A percentile compares a stretch with the other conserved stretches of the same genome.
Evolutionary conservation across 2,888 invertebrate genomes (phyloP).

Genomic region (Tenthredo scrophulariae): DNA sequence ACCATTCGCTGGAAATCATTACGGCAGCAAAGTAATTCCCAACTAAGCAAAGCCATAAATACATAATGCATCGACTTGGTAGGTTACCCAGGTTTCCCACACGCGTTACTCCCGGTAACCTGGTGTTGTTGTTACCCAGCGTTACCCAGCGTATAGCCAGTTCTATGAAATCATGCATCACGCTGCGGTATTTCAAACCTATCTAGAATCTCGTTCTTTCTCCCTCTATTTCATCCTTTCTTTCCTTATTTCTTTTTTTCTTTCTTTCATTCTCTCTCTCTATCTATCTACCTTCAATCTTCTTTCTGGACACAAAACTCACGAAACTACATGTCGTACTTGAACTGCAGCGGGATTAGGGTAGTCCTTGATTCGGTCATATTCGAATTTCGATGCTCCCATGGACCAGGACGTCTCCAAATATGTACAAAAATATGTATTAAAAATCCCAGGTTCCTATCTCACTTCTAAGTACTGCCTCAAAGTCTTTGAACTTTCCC

Average conservation of each 20-base stretch:
- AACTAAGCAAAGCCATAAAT: conserved; percentile 76
- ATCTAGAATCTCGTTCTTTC: neutral
- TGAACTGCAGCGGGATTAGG: neutral
- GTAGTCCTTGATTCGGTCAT: too few relatives aligned
- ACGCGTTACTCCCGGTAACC: conserved; percentile 55
- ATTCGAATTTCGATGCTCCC: too few relatives aligned
- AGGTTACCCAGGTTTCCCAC: conserved; percentile 71
- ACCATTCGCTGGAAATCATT: conserved; percentile 70
- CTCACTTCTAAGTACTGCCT: too few relatives aligned
- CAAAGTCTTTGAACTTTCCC: too few relatives aligned
- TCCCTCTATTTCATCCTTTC: neutral
- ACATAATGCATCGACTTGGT: conserved; percentile 73
- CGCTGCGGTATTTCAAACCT: conserved; percentile 36
- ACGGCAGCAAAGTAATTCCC: conserved; percentile 74
- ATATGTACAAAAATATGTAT: too few relatives aligned
- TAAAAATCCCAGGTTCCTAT: too few relatives aligned
- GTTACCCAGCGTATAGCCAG: neutral
- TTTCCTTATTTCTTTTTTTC: neutral
- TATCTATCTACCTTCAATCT: neutral
- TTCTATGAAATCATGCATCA: conserved; percentile 52
- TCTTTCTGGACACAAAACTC: conserved; percentile 1
- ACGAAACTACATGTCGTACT: neutral
- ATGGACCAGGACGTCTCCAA: too few relatives aligned
- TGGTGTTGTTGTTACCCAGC: conserved; percentile 45
- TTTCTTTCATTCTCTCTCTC: neutral